A percentile compares a stretch with the other conserved stretches of the same genome.
phyloP scores from a whole-genome alignment of 1,140 invertebrate genomes.

The Nephotettix cincticeps region DNA sequence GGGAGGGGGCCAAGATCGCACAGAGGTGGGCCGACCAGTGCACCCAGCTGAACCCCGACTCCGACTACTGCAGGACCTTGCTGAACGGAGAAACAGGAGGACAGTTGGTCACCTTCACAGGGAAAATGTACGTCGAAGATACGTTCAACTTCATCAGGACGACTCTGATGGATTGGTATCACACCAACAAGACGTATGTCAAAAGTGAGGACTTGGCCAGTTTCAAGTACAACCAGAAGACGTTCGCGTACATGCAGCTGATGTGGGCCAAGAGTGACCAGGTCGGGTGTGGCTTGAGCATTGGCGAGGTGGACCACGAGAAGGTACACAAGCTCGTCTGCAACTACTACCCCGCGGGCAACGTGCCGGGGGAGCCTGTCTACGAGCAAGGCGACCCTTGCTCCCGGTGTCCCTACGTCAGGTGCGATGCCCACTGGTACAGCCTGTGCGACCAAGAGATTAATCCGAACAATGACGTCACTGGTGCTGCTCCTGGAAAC shows the following conservation, averaged over 20 bases:
- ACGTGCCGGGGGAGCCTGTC: not conserved
- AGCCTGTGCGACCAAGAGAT: no score
- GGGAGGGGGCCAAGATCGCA: not conserved
- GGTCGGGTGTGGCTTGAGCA: not conserved
- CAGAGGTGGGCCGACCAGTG: not conserved
- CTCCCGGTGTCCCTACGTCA: not conserved
- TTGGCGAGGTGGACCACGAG: not conserved
- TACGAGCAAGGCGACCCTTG: not conserved
- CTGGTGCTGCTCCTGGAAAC: no score
- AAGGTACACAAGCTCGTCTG: not conserved
- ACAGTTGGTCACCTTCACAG: not conserved
- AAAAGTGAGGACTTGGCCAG: not conserved
- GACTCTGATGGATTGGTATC: not conserved
- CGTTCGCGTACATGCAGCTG: not conserved
- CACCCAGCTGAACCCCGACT: not conserved
- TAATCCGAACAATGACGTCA: no score
- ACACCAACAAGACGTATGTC: not conserved
- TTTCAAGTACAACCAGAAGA: not conserved
- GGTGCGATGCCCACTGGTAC: no score
- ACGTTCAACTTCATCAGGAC: not conserved
- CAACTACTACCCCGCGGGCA: not conserved
- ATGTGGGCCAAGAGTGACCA: not conserved
- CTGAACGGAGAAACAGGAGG: not conserved
- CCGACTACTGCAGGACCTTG: not conserved
- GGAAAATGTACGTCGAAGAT: not conserved